Conservation (phyloP, 2,797 vertebrate genomes). For the Fundulus diaphanus region DNA sequence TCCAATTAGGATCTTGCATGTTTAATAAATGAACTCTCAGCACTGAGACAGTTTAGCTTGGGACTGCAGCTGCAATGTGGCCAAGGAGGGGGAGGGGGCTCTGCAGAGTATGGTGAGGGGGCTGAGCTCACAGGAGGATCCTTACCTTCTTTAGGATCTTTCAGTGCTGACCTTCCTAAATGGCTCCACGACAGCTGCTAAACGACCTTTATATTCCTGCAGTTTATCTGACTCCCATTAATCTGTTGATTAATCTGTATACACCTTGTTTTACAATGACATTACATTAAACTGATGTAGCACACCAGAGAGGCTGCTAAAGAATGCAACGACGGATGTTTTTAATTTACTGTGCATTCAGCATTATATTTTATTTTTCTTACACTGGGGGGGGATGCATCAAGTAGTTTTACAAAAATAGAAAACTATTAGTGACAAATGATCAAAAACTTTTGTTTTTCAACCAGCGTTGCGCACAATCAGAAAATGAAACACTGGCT, state of each 20-base stretch:
- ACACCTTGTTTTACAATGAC: not conserved
- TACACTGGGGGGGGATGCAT: slow-evolving; percentile 6
- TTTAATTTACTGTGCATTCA: slow-evolving; percentile 19
- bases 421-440: slow-evolving; percentile 33
- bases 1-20: not conserved
- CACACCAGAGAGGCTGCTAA: not conserved
- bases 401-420: slow-evolving; percentile 53
- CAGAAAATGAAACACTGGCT: slow-evolving; percentile 7
- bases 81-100: not conserved
- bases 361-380: slow-evolving; percentile 16
- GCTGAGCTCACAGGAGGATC: not conserved
- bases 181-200: not conserved
- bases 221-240: not conserved
- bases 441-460: slow-evolving; percentile 9
- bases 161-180: not conserved
- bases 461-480: slow-evolving; percentile 23
- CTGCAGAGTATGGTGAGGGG: not conserved
- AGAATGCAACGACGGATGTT: slow-evolving; percentile 5
- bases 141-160: not conserved
- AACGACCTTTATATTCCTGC: not conserved
- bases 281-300: not conserved
- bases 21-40: not conserved
- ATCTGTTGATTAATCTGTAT: not conserved
- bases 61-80: not conserved
- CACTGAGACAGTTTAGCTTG: too few relatives aligned